A percentile compares a stretch with the other conserved stretches of the same genome.
Conservation (phyloP, 2,797 vertebrate species). For the Squalus acanthias region DNA sequence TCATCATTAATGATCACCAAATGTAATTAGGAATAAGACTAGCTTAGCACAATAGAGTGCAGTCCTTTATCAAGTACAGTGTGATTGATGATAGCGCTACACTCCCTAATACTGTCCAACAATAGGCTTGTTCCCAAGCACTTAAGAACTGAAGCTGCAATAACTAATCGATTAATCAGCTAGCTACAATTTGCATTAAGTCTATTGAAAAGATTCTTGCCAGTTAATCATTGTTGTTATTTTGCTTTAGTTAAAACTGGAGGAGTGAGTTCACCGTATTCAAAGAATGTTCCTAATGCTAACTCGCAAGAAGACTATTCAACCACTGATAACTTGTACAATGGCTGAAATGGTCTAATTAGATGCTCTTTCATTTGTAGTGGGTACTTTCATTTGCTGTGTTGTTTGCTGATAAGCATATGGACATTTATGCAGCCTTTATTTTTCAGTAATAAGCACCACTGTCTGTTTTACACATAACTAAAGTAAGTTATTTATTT, state of each 20-base stretch:
- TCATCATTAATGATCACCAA: slow-evolving; percentile 25
- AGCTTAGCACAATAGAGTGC: slow-evolving; percentile 29
- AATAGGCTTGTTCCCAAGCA: slow-evolving; percentile 14
- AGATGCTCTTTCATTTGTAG: neutral
- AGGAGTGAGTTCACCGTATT: neutral
- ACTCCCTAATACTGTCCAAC: neutral
- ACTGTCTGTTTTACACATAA: neutral
- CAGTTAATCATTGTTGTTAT: slow-evolving; percentile 34
- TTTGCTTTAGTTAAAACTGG: neutral
- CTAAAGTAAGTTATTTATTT: neutral
- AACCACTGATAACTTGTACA: neutral
- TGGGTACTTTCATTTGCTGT: neutral
- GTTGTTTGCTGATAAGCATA: neutral
- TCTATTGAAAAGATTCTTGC: slow-evolving; percentile 24
- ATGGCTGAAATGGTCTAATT: neutral
- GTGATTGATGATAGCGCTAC: neutral
- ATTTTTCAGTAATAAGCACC: neutral
- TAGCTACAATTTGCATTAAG: slow-evolving; percentile 15
- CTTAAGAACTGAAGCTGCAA: slow-evolving; percentile 18
- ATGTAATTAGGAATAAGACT: slow-evolving; percentile 22
- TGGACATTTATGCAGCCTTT: neutral
- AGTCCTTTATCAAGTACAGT: neutral
- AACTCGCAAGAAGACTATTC: neutral
- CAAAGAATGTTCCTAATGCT: neutral
- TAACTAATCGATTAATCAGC: slow-evolving; percentile 34